Conservation (phyloP, 2,888 invertebrate species). For the Prosopocoilus inquinatus region DNA sequence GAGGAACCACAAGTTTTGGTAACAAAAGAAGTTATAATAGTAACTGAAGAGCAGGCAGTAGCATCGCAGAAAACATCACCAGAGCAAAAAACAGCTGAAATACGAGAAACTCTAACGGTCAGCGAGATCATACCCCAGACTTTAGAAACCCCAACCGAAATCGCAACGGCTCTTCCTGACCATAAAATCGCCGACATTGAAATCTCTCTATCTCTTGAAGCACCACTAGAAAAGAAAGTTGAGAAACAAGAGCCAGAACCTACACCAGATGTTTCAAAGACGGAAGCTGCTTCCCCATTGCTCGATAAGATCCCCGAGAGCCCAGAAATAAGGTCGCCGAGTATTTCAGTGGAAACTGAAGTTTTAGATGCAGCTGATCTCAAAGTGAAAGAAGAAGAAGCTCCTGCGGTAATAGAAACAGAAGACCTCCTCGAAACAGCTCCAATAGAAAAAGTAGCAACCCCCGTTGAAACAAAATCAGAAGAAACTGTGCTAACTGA, state of each 20-base stretch:
- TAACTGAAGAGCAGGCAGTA: neutral
- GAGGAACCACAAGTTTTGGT: neutral
- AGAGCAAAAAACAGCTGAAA: neutral
- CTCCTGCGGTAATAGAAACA: too few relatives aligned
- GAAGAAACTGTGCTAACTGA: constrained; percentile 9
- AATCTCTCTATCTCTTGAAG: constrained; percentile 38
- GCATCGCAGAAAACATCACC: neutral
- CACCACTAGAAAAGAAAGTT: constrained; percentile 12
- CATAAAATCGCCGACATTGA: constrained; percentile 42
- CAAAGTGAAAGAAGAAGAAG: neutral
- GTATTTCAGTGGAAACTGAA: too few relatives aligned
- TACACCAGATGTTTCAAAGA: constrained; percentile 19
- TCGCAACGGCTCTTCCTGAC: constrained; percentile 43
- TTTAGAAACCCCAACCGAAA: constrained; percentile 24
- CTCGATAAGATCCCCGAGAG: neutral
- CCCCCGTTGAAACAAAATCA: neutral
- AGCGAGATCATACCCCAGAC: neutral
- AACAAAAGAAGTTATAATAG: neutral
- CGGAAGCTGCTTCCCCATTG: constrained; percentile 14
- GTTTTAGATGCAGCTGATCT: neutral
- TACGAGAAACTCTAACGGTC: neutral
- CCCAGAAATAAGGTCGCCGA: neutral
- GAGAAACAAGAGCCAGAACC: constrained; percentile 11
- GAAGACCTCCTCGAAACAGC: too few relatives aligned
- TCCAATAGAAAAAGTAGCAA: neutral